Conservation (phyloP, 2,888 invertebrate species). For the Malthinus seriepunctatus region DNA sequence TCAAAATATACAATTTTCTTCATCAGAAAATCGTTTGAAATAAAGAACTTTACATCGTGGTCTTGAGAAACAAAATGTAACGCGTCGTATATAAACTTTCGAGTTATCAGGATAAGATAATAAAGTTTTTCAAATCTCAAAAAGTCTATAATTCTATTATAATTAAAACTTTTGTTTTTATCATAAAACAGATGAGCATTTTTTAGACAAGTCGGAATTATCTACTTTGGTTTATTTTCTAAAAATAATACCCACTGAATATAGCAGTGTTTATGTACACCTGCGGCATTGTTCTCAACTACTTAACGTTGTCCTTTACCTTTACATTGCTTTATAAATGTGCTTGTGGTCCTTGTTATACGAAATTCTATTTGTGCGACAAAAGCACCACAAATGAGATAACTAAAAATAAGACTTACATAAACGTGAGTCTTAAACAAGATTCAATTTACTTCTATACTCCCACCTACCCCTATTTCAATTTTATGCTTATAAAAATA, state of each 20-base stretch:
- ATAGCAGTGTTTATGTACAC: slow-evolving; percentile 46
- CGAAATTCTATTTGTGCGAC: slow-evolving; percentile 32
- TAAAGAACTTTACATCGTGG: no score
- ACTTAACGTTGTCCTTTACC: slow-evolving; percentile 36
- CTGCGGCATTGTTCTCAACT: slow-evolving; percentile 46
- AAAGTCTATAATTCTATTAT: slow-evolving; percentile 13
- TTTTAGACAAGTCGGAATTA: slow-evolving; percentile 43
- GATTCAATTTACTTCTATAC: slow-evolving; percentile 25
- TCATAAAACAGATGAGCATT: slow-evolving; percentile 27
- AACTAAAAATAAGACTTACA: slow-evolving; percentile 35
- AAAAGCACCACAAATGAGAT: slow-evolving; percentile 34
- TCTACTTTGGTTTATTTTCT: slow-evolving; percentile 51
- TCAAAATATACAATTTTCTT: no score
- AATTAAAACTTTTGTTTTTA: slow-evolving; percentile 31
- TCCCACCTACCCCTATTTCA: slow-evolving; percentile 7
- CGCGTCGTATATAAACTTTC: no score
- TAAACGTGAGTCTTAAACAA: slow-evolving; percentile 38
- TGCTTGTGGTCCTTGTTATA: slow-evolving; percentile 23
- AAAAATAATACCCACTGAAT: slow-evolving; percentile 51
- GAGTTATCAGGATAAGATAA: no score
- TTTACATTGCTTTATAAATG: slow-evolving; percentile 6
- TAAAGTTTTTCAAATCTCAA: not conserved
- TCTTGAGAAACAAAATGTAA: no score
- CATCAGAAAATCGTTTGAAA: no score
- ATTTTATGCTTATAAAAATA: slow-evolving; percentile 1